Evolutionary conservation across 1,140 invertebrate genomes (phyloP), one percentile per base, ranked within the genome.

Genomic region (Drosophila sp.): DNA sequence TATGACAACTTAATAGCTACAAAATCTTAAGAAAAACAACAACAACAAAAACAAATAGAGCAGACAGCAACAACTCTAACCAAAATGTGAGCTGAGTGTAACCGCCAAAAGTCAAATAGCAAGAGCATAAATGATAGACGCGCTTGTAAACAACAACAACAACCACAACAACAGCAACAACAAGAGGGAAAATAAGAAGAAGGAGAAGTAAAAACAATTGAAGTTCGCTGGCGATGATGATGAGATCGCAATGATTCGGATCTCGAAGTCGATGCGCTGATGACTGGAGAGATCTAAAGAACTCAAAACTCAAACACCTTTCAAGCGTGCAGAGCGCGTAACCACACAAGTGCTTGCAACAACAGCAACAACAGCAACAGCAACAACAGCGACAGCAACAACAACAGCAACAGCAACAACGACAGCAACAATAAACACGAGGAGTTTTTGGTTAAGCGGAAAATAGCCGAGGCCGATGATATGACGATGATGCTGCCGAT

Each of bases 231-330:
- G 77, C 59, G 72, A 71, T 80, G 56, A 76, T 75, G 58, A 71
- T 72, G 67, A 71, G 64, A 66, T 66, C 63, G 64, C 53, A 59
- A 67, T 72, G 62, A 51, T 57, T 65, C 43, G 61, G 62, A 58
- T 64, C 65, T 70, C 64, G 36, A 62, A 51, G 40, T 51, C 61
- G 62, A 65, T 66, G 50, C 48, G 77, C 73, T 76, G 82, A 87
- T 87, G 82, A 87, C 82, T 87, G 75, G 75, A 87, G 82, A 87
- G 82, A 87, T 87, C 82, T 89, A 87, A 87, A 87, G 82, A 87
- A 89, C 82, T 87, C 79, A 76, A 87, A 84, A 89, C 82, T 87
- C 82, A 87, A 87, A 87, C 82, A 87, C 82, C 78, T 87, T 87
- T 87, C 82, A 87, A 78, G 76, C 76, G 76, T 72, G 71, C 70